These are phyloP conservation scores for Macroramphosus scolopax DNA, from an alignment of 2,797 vertebrate species.

Conservation along the genomic window DNA sequence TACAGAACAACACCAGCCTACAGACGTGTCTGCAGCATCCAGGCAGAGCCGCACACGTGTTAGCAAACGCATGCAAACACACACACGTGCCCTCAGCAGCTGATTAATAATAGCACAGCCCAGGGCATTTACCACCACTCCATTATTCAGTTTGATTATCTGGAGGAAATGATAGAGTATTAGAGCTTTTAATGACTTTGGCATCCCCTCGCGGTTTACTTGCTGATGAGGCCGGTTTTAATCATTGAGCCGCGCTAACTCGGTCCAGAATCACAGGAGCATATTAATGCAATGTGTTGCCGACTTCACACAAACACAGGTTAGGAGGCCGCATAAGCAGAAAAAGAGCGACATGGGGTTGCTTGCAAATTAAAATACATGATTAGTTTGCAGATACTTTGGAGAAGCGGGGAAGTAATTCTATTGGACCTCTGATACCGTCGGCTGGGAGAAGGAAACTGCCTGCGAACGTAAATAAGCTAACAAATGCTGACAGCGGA, in stretches of 20 bases:
- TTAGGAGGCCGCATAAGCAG: conserved; percentile 65
- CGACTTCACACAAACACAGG: conserved; percentile 61
- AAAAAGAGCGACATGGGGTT: conserved; percentile 62
- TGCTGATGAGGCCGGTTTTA: conserved; percentile 76
- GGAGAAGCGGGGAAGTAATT: conserved; percentile 55
- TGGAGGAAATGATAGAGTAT: conserved; percentile 78
- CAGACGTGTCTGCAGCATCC: too few relatives aligned
- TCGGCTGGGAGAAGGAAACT: conserved; percentile 15
- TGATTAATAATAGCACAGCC: conserved; percentile 71
- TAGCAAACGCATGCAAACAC: conserved; percentile 20
- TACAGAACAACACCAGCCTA: too few relatives aligned
- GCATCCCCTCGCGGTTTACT: conserved; percentile 69
- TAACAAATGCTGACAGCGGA: conserved; percentile 54
- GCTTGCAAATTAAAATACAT: conserved; percentile 65
- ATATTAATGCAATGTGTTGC: conserved; percentile 71
- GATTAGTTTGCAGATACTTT: conserved; percentile 65
- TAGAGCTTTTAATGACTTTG: conserved; percentile 82
- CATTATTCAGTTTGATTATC: conserved; percentile 78
- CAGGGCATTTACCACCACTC: conserved; percentile 67
- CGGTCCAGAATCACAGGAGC: conserved; percentile 57
- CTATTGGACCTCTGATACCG: conserved; percentile 50
- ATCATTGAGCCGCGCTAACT: conserved; percentile 69
- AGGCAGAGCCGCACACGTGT: too few relatives aligned
- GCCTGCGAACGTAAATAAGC: conserved; percentile 54
- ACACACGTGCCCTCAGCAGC: conserved; percentile 39